A percentile compares a stretch with the other conserved stretches of the same genome.
These are phyloP conservation scores for Romanogobio albipinnatus DNA, from an alignment of 2,113 vertebrate genomes.

Conservation along the genomic window DNA sequence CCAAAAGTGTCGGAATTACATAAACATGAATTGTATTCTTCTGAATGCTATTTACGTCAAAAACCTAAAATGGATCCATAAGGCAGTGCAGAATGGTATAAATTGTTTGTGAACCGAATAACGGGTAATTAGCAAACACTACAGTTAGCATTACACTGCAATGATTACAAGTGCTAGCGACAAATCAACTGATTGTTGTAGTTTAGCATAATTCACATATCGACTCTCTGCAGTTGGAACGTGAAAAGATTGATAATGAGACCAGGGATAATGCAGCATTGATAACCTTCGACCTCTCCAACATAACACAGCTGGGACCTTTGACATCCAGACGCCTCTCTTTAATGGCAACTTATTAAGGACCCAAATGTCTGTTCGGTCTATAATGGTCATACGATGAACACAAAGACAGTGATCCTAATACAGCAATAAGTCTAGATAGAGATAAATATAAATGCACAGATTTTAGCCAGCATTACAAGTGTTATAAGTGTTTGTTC, in stretches of 20 bases:
- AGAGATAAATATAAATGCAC: not conserved
- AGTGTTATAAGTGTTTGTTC: not conserved
- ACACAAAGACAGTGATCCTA: not conserved
- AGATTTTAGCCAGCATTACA: conserved; percentile 3
- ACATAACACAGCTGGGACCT: conserved; percentile 56
- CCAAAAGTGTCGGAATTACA: conserved; percentile 30
- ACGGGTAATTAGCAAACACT: conserved; percentile 46
- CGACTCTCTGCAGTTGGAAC: conserved; percentile 22
- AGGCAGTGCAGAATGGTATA: not conserved
- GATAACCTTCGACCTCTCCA: conserved; percentile 57
- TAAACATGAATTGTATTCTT: conserved; percentile 28
- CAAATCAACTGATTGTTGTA: conserved; percentile 36
- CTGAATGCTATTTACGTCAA: conserved; percentile 9
- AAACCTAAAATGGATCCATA: conserved; percentile 2
- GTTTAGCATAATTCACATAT: conserved; percentile 52
- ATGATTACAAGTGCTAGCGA: conserved; percentile 59
- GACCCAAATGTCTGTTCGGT: not conserved
- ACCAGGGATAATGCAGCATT: conserved; percentile 48
- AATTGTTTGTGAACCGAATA: conserved; percentile 24
- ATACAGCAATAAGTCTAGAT: no score
- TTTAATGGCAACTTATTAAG: not conserved
- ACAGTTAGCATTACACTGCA: conserved; percentile 55
- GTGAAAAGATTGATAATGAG: conserved; percentile 62
- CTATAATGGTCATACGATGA: not conserved
- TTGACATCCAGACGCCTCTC: conserved; percentile 28